Evolutionary conservation across 1,140 invertebrate species (phyloP).

Genomic region (Drosophila littoralis): DNA sequence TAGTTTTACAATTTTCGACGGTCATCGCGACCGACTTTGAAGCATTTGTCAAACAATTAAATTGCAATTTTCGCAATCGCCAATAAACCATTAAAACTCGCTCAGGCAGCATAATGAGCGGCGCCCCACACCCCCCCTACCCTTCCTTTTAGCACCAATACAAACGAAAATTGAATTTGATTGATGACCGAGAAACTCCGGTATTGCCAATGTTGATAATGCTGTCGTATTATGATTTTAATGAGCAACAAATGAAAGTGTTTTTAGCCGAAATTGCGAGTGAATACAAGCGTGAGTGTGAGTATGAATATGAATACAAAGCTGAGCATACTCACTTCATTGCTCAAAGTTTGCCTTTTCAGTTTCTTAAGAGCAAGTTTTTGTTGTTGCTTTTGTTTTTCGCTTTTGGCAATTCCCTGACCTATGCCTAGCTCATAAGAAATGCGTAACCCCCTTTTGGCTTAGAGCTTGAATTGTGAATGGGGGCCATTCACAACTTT

Average conservation of each 20-base stretch:
- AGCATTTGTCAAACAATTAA: slow-evolving; percentile 65
- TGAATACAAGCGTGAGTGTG: slow-evolving; percentile 5
- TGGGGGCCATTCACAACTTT: background rate
- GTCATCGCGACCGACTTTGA: slow-evolving; percentile 2
- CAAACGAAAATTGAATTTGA: slow-evolving; percentile 48
- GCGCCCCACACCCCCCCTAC: background rate
- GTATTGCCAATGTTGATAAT: slow-evolving; percentile 43
- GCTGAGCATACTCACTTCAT: slow-evolving; percentile 9
- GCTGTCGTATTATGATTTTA: slow-evolving; percentile 70
- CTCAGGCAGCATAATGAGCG: slow-evolving; percentile 37
- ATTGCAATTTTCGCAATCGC: slow-evolving; percentile 67
- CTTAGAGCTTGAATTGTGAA: background rate
- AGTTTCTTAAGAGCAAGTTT: background rate
- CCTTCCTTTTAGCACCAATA: background rate
- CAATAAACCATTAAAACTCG: slow-evolving; percentile 70
- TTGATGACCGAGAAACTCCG: slow-evolving; percentile 53
- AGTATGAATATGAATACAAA: slow-evolving; percentile 5
- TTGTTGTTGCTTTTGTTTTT: background rate
- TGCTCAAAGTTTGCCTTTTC: slow-evolving; percentile 4
- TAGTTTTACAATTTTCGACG: slow-evolving; percentile 16
- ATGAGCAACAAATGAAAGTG: slow-evolving; percentile 77
- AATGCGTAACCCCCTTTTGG: background rate
- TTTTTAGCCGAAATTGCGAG: slow-evolving; percentile 17
- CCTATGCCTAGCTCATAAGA: slow-evolving; percentile 7
- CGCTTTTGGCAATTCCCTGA: slow-evolving; percentile 19